Conservation (phyloP, 2,888 invertebrate genomes). For the Macropis europaea region DNA sequence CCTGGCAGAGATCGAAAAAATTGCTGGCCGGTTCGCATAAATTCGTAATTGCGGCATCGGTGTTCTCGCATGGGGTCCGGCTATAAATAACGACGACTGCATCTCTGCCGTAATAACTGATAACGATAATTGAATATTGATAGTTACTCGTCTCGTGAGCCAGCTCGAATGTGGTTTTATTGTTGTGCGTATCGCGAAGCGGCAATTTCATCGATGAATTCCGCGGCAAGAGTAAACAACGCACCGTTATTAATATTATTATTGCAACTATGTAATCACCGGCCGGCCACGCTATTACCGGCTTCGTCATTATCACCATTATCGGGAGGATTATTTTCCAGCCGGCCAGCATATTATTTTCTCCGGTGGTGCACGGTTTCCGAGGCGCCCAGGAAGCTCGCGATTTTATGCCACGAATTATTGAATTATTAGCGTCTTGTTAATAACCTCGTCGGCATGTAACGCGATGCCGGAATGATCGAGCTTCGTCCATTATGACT, state of each 20-base stretch:
- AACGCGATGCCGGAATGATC: slow-evolving; percentile 1
- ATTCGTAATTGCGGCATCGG: slow-evolving; percentile 13
- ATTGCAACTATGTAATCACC: slow-evolving; percentile 32
- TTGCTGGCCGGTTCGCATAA: no score
- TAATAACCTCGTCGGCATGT: slow-evolving; percentile 28
- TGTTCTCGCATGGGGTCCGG: not conserved
- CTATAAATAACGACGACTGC: not conserved
- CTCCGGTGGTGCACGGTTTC: not conserved
- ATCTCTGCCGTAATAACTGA: slow-evolving; percentile 12
- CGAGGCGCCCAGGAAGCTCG: slow-evolving; percentile 15
- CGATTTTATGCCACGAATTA: slow-evolving; percentile 29
- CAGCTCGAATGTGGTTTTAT: no score
- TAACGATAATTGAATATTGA: slow-evolving; percentile 44
- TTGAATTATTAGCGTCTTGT: slow-evolving; percentile 41
- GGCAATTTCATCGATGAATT: not conserved
- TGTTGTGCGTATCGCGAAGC: no score
- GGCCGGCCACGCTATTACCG: slow-evolving; percentile 4
- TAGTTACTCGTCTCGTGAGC: not conserved
- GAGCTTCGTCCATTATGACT: slow-evolving; percentile 6
- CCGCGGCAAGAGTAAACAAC: slow-evolving; percentile 21
- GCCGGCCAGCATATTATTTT: slow-evolving; percentile 26
- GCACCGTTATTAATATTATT: slow-evolving; percentile 39
- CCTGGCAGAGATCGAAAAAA: not conserved
- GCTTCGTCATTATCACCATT: slow-evolving; percentile 40
- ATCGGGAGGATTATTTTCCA: slow-evolving; percentile 27